phyloP scores from a whole-genome alignment of 1,140 invertebrate species.

The Holotrichia oblita region DNA sequence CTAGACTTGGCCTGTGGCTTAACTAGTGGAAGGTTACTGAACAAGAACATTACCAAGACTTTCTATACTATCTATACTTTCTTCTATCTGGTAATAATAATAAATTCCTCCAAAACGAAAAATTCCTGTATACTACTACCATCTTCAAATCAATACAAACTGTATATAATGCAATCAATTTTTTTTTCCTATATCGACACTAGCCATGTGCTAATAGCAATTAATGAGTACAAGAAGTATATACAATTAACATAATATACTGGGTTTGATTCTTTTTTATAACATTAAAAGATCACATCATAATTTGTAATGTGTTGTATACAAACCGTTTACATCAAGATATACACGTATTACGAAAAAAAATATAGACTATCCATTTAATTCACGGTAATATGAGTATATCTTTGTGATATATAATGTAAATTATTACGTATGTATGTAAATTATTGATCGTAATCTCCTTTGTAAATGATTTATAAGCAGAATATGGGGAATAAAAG shows the following conservation, averaged over 20 bases:
- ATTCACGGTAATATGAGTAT: not conserved
- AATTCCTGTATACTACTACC: no score
- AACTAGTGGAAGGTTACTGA: no score
- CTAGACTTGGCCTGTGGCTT: no score
- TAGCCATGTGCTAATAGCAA: no score
- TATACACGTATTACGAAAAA: not conserved
- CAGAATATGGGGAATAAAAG: not conserved
- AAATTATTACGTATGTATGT: not conserved
- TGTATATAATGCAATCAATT: no score
- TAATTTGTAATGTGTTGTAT: no score
- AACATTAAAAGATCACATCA: not conserved
- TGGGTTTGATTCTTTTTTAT: not conserved
- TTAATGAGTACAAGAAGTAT: not conserved
- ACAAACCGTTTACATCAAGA: not conserved
- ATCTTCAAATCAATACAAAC: no score
- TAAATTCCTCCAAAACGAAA: no score
- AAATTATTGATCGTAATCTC: not conserved
- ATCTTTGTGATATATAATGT: not conserved
- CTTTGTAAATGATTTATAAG: not conserved
- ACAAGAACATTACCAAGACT: no score
- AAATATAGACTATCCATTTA: not conserved
- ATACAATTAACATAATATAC: not conserved
- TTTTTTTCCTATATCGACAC: no score
- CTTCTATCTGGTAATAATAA: no score
- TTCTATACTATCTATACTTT: no score